Percentiles rank a stretch among this genome's conserved stretches.
Conservation (phyloP, 2,113 vertebrate species). For the Prunella fulvescens region DNA sequence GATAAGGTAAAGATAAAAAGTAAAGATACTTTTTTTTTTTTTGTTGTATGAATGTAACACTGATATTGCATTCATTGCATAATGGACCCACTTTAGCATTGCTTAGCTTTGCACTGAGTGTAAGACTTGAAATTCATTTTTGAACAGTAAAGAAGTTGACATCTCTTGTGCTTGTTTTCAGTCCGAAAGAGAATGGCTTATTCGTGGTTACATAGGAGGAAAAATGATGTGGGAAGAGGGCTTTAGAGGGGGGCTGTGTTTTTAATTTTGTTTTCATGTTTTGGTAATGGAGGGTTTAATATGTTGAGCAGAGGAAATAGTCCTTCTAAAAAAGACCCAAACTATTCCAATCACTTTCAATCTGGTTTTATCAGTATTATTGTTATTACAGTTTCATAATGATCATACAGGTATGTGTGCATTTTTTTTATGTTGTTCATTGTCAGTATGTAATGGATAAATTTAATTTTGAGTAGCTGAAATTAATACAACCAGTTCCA, state of each 20-base stretch:
- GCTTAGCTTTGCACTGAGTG: background rate
- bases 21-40: background rate
- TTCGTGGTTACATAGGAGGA: background rate
- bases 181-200: background rate
- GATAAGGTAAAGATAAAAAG: background rate
- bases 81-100: background rate
- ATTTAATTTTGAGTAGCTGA: background rate
- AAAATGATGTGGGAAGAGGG: background rate
- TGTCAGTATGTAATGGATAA: background rate
- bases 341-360: background rate
- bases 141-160: background rate
- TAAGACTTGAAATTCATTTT: background rate
- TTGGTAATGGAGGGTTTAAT: background rate
- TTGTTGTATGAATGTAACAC: background rate
- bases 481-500: background rate
- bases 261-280: background rate
- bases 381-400: background rate
- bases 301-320: background rate
- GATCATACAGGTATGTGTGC: background rate
- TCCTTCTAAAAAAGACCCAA: accelerated
- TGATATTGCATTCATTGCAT: background rate
- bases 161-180: background rate
- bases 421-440: background rate
- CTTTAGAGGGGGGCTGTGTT: background rate
- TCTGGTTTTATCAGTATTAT: background rate